Evolutionary conservation across 2,888 invertebrate species (phyloP).

Genomic region (Brassicogethes aeneus): DNA sequence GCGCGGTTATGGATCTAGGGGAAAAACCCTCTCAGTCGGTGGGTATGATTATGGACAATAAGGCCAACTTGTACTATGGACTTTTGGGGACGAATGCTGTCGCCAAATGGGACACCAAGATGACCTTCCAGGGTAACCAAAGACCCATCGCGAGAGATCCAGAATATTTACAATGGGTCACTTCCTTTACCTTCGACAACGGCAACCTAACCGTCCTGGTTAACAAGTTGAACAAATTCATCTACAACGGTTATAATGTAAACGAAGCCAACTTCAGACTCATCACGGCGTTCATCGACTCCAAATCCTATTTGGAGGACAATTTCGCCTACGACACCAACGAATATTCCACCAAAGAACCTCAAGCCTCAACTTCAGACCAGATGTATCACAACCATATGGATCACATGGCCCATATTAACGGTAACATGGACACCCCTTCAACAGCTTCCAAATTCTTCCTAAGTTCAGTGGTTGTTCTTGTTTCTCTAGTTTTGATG

Average conservation of each 20-base stretch:
- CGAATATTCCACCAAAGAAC: slow-evolving; percentile 3
- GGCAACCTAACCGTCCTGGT: slow-evolving; percentile 59
- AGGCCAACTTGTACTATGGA: slow-evolving; percentile 61
- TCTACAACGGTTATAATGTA: slow-evolving; percentile 50
- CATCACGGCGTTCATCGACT: slow-evolving; percentile 50
- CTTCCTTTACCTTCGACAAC: slow-evolving; percentile 59
- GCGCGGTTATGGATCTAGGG: slow-evolving; percentile 51
- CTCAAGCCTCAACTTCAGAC: background rate
- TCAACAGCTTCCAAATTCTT: background rate
- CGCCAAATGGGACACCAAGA: slow-evolving; percentile 58
- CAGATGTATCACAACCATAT: background rate
- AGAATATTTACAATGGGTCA: slow-evolving; percentile 63
- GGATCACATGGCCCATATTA: background rate
- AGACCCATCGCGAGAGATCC: slow-evolving; percentile 58
- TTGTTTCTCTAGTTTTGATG: background rate
- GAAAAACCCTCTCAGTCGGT: slow-evolving; percentile 41
- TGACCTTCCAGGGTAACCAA: slow-evolving; percentile 50
- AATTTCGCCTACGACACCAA: slow-evolving; percentile 20
- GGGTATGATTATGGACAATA: slow-evolving; percentile 67
- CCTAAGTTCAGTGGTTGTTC: background rate
- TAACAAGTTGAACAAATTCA: slow-evolving; percentile 59
- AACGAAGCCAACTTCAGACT: slow-evolving; percentile 59
- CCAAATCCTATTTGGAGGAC: slow-evolving; percentile 56
- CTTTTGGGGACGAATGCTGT: slow-evolving; percentile 59
- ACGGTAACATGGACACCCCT: background rate